Evolutionary conservation across 2,113 vertebrate species (phyloP), one percentile per base, ranked within the genome.

Genomic region (Pitta sordida): DNA sequence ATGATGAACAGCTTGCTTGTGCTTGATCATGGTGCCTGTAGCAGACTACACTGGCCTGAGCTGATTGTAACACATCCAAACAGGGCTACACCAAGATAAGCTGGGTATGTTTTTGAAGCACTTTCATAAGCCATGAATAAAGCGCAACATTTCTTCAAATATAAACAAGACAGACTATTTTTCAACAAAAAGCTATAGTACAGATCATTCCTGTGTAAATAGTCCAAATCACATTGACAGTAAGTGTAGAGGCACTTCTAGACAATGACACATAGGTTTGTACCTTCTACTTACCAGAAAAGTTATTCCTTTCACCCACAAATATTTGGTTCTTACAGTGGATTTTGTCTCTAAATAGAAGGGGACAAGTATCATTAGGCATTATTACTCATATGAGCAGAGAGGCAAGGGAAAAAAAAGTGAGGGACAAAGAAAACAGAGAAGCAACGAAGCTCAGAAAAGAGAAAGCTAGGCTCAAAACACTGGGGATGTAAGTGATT

Each of bases 71-170:
- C 30, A 37, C 69, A 89, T 90, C 75, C 81, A 81, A 60, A 75
- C 36, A 81, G 39, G 86, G 46, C 67, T 91, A 94, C 26, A 32
- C 1, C 27, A 53, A 93, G 41, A 93, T 90, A 96, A 91, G 3
- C 11, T n/a, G 43, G 69, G 63, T 43, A 37, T 20, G 4, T 26
- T 95, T 82, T 24, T 43, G 10, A 90, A 91, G 32, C 11, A 67
- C 63, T 85, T 92, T 83, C 53, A 52, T 83, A 77, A 74, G 77
- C 37, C 51, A 32, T 4, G 13, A 73, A 91, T 79, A 41, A 84
- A 95, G 49, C 5, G 22, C 6, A 59, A 36, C 7, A 48, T n/a
- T 90, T 93, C 46, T 84, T 77, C 91, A 90, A 58, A 75, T 29
- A 36, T 46, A 94, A 89, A 85, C 39, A 79, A 32, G 53, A 86